Evolutionary conservation across 2,113 vertebrate species (phyloP).

Genomic region (Vireo altiloquus): DNA sequence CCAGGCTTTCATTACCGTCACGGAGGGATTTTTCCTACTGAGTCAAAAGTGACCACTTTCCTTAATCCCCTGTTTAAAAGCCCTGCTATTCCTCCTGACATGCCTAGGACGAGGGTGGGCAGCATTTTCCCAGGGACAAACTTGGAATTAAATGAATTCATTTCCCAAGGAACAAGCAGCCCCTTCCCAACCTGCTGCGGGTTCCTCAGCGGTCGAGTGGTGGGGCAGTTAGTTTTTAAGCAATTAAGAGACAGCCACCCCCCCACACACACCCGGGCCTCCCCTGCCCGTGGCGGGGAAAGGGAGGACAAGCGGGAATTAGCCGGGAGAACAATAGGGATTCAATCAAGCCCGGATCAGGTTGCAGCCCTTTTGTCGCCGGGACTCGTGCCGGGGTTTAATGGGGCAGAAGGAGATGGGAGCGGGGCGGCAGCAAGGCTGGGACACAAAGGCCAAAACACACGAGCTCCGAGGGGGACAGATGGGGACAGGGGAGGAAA

Average conservation of each 20-base stretch:
- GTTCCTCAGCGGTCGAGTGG: not conserved
- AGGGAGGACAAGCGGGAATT: conserved; percentile 47
- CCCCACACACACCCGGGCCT: not conserved
- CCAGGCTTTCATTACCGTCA: conserved; percentile 70
- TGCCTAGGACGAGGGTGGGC: not conserved
- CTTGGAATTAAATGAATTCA: conserved; percentile 19
- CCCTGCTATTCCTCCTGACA: conserved; percentile 46
- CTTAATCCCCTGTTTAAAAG: conserved; percentile 69
- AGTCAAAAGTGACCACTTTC: conserved; percentile 73
- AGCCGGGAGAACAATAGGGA: conserved; percentile 61
- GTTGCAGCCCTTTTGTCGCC: conserved; percentile 82
- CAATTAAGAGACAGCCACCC: conserved; percentile 11
- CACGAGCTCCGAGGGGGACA: conserved; percentile 80
- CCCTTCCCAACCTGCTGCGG: not conserved
- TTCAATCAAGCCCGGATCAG: conserved; percentile 68
- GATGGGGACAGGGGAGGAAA: conserved; percentile 77
- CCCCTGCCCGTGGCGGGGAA: conserved; percentile 22
- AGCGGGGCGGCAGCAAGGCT: conserved; percentile 76
- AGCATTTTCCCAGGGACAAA: conserved; percentile 10
- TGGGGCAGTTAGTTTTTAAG: conserved; percentile 13
- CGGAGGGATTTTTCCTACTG: conserved; percentile 70
- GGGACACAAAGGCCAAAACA: conserved; percentile 85
- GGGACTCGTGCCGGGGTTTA: conserved; percentile 87
- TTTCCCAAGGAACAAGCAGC: not conserved
- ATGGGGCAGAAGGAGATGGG: conserved; percentile 92